These are phyloP conservation scores for Solen grandis DNA, from an alignment of 1,140 invertebrate genomes.

Conservation along the genomic window DNA sequence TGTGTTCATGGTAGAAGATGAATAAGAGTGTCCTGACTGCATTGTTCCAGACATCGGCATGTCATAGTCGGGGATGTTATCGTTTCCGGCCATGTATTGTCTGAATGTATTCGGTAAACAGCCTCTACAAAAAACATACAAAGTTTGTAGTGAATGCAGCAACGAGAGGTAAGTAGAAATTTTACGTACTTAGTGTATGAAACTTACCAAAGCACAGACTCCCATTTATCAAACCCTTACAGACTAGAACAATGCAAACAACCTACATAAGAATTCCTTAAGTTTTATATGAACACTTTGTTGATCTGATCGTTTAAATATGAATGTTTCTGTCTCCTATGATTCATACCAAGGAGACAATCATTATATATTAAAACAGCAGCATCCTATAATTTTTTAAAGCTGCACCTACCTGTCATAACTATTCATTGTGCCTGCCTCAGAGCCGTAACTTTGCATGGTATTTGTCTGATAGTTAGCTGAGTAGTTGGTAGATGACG, in stretches of 20 bases:
- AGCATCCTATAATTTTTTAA: no score
- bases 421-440: background rate
- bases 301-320: no score
- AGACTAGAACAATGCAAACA: background rate
- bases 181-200: background rate
- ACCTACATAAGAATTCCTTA: background rate
- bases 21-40: slow-evolving; percentile 26
- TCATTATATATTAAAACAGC: no score
- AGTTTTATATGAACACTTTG: background rate
- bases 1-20: slow-evolving; percentile 46
- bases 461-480: slow-evolving; percentile 31
- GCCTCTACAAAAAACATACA: no score
- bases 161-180: background rate
- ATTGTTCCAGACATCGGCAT: slow-evolving; percentile 31
- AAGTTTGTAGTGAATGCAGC: no score
- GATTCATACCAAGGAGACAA: no score
- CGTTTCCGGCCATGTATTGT: slow-evolving; percentile 29
- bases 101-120: no score
- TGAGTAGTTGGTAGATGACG: slow-evolving; percentile 39
- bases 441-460: slow-evolving; percentile 45
- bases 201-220: background rate
- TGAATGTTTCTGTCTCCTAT: no score
- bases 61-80: slow-evolving; percentile 48
- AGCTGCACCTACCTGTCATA: no score
- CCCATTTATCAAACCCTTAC: background rate